Conservation (phyloP, 1,140 invertebrate genomes). For the Odontomachus brunneus region DNA sequence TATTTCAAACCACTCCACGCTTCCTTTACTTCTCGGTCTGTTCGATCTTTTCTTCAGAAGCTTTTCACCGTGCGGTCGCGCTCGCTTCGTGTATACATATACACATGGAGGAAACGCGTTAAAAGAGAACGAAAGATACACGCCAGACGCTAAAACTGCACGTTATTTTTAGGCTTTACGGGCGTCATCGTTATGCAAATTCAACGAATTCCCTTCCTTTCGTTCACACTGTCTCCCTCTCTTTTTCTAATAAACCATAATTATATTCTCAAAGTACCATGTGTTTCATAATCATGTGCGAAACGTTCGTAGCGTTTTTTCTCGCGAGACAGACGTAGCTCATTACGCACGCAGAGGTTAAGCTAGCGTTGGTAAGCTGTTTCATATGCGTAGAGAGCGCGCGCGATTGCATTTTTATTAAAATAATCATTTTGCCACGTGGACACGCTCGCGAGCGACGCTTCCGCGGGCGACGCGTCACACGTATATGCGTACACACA, state of each 20-base stretch:
- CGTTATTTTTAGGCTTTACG: constrained; percentile 2
- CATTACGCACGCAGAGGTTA: not conserved
- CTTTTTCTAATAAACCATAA: not conserved
- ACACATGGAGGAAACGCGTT: constrained; percentile 27
- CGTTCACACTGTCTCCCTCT: not conserved
- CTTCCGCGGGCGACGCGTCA: not conserved
- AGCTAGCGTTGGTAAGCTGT: not conserved
- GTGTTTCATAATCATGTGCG: not conserved
- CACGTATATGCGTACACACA: constrained; percentile 9
- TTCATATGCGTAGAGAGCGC: not conserved
- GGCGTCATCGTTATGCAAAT: not conserved
- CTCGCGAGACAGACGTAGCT: not conserved
- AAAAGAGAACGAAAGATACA: constrained; percentile 3
- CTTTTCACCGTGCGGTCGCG: constrained; percentile 39
- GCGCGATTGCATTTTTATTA: not conserved
- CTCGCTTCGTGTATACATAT: too few relatives aligned
- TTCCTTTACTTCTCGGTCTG: constrained; percentile 33
- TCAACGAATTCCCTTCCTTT: not conserved
- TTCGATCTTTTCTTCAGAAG: constrained; percentile 45
- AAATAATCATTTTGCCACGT: constrained; percentile 58
- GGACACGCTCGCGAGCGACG: not conserved
- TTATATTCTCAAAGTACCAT: not conserved
- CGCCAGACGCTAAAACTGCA: not conserved
- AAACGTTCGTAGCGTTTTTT: not conserved
- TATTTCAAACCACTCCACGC: constrained; percentile 61